Percentiles rank a stretch among this genome's conserved stretches.
Evolutionary conservation across 2,888 invertebrate species (phyloP).

Genomic region (Macaria liturata): DNA sequence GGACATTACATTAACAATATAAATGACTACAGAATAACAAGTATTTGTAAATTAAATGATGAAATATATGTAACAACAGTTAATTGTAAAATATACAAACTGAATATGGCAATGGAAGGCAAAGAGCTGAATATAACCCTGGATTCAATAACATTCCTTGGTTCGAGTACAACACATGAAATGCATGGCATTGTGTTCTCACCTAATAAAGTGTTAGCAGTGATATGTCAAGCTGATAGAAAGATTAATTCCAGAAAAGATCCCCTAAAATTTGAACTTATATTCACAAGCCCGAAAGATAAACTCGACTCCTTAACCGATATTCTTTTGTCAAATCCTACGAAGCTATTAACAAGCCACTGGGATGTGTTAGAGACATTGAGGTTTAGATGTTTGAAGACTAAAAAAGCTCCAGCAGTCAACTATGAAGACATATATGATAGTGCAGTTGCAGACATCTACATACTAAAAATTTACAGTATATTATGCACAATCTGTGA

Average conservation of each 20-base stretch:
- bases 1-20: slow-evolving; percentile 55
- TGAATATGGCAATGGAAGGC: slow-evolving; percentile 12
- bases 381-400: slow-evolving; percentile 57
- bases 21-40: slow-evolving; percentile 63
- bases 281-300: slow-evolving; percentile 46
- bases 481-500: slow-evolving; percentile 49
- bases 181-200: slow-evolving; percentile 54
- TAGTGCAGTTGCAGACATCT: slow-evolving; percentile 48
- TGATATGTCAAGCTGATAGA: slow-evolving; percentile 50
- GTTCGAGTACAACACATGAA: slow-evolving; percentile 47
- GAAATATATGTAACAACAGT: slow-evolving; percentile 51
- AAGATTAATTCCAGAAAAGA: slow-evolving; percentile 56
- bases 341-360: slow-evolving; percentile 50
- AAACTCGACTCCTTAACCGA: slow-evolving; percentile 41
- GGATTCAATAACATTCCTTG: slow-evolving; percentile 46
- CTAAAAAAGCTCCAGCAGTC: slow-evolving; percentile 51
- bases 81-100: slow-evolving; percentile 57
- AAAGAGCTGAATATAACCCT: slow-evolving; percentile 41
- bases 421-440: slow-evolving; percentile 49
- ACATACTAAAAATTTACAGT: slow-evolving; percentile 62
- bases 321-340: slow-evolving; percentile 54
- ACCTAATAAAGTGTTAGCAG: slow-evolving; percentile 49
- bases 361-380: slow-evolving; percentile 67
- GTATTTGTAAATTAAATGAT: slow-evolving; percentile 42
- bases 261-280: slow-evolving; percentile 48